Evolutionary conservation across 2,797 vertebrate genomes (phyloP).

Genomic region (Sebastes taczanowskii): DNA sequence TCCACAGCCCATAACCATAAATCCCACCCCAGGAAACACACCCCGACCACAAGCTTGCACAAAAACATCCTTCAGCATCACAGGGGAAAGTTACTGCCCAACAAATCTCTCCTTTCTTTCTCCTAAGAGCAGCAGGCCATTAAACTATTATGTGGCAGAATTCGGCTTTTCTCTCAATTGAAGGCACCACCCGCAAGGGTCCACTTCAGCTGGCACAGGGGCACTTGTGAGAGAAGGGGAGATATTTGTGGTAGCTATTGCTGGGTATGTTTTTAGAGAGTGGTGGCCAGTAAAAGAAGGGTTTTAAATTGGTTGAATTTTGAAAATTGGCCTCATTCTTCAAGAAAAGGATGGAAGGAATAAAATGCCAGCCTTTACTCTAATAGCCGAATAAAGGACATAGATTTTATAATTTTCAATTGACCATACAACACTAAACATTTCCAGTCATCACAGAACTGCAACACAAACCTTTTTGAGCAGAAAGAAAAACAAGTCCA

Average conservation of each 20-base stretch:
- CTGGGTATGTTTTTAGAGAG: constrained; percentile 1
- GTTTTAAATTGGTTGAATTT: neutral
- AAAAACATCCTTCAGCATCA: constrained; percentile 80
- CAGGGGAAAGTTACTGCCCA: constrained; percentile 75
- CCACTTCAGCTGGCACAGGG: constrained; percentile 65
- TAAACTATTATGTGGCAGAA: constrained; percentile 73
- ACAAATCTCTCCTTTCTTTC: constrained; percentile 77
- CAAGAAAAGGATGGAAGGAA: neutral
- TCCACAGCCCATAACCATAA: constrained; percentile 77
- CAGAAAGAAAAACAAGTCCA: neutral
- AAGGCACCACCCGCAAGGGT: constrained; percentile 70
- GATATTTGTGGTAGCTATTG: constrained; percentile 25
- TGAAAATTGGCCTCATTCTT: neutral
- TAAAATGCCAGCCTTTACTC: neutral
- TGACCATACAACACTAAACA: neutral
- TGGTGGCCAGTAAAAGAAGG: neutral
- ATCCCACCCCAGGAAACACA: constrained; percentile 79
- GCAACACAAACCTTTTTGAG: neutral
- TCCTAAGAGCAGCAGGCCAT: constrained; percentile 67
- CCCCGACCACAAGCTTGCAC: constrained; percentile 71
- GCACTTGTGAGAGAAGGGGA: constrained; percentile 29
- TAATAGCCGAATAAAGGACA: neutral
- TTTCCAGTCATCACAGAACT: neutral
- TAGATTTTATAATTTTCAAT: neutral
- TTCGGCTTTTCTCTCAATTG: constrained; percentile 50